Percentiles rank a stretch among this genome's conserved stretches.
Evolutionary conservation across 2,888 invertebrate genomes (phyloP).

Genomic region (Thelaira solivaga): DNA sequence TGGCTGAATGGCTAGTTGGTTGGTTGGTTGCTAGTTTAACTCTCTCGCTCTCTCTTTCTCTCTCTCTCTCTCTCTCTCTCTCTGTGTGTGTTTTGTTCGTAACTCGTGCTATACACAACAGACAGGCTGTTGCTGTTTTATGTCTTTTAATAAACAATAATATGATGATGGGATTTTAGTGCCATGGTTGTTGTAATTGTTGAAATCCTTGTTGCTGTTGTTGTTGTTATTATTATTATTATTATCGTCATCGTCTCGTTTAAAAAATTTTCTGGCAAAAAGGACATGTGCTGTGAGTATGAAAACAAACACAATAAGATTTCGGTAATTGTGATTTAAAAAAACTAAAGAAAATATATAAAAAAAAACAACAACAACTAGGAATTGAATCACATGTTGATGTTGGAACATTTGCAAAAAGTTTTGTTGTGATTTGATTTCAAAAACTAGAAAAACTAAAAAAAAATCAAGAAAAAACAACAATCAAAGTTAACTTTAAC

Average conservation of each 20-base stretch:
- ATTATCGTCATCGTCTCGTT: slow-evolving; percentile 8
- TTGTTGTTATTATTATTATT: slow-evolving; percentile 7
- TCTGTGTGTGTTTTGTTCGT: slow-evolving; percentile 65
- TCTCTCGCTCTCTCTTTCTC: no score
- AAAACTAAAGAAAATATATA: no score
- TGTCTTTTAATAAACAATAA: slow-evolving; percentile 43
- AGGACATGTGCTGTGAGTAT: slow-evolving; percentile 66
- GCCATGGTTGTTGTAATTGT: slow-evolving; percentile 3
- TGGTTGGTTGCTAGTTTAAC: no score
- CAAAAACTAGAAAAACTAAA: no score
- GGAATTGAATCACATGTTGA: slow-evolving; percentile 45
- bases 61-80: no score
- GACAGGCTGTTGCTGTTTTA: slow-evolving; percentile 59
- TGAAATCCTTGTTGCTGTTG: slow-evolving; percentile 13
- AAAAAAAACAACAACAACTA: no score
- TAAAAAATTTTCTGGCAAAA: slow-evolving; percentile 22
- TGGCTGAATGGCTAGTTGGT: not conserved
- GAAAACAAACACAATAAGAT: slow-evolving; percentile 6
- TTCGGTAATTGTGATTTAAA: slow-evolving; percentile 11
- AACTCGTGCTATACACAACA: slow-evolving; percentile 57
- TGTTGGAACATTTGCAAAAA: slow-evolving; percentile 16
- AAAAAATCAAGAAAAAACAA: slow-evolving; percentile 57
- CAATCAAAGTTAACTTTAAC: slow-evolving; percentile 68
- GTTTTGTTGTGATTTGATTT: not conserved
- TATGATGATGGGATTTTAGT: slow-evolving; percentile 15